A percentile compares a stretch with the other conserved stretches of the same genome.
Evolutionary conservation across 2,797 vertebrate species (phyloP).

Genomic region (Scleropages formosus): DNA sequence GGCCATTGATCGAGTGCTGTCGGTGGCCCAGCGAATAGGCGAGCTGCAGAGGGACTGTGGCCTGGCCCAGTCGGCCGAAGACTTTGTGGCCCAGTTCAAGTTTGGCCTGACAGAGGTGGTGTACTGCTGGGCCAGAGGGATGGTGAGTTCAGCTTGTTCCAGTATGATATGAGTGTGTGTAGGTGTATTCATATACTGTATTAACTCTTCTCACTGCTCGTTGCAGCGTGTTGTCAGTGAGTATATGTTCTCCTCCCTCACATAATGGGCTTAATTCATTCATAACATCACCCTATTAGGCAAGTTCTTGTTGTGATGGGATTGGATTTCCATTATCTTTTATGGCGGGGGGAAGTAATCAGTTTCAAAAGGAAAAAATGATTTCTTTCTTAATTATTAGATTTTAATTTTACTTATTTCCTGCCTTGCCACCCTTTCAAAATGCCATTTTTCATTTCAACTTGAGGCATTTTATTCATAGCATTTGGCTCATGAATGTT

Average conservation of each 20-base stretch:
- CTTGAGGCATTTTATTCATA: no score
- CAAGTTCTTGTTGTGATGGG: no score
- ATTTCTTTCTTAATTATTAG: not conserved
- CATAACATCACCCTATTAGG: no score
- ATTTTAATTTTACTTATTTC: not conserved
- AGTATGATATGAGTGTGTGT: no score
- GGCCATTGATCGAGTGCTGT: slow-evolving; percentile 76
- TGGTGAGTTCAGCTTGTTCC: slow-evolving; percentile 69
- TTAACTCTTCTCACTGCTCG: not conserved
- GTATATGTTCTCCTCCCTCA: no score
- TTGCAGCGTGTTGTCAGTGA: no score
- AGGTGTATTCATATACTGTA: not conserved
- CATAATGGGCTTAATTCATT: no score
- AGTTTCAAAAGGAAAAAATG: no score
- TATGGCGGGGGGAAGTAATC: no score
- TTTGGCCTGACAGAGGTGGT: slow-evolving; percentile 90
- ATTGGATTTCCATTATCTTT: no score
- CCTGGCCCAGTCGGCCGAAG: slow-evolving; percentile 78
- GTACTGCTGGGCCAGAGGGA: slow-evolving; percentile 90
- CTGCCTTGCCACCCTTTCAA: not conserved
- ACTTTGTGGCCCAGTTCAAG: slow-evolving; percentile 84
- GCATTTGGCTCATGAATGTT: no score
- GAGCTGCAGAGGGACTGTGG: slow-evolving; percentile 82
- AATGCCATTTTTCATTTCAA: no score
- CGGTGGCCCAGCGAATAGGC: slow-evolving; percentile 78